Conservation (phyloP, 2,113 vertebrate species). For the Microtus oregoni region DNA sequence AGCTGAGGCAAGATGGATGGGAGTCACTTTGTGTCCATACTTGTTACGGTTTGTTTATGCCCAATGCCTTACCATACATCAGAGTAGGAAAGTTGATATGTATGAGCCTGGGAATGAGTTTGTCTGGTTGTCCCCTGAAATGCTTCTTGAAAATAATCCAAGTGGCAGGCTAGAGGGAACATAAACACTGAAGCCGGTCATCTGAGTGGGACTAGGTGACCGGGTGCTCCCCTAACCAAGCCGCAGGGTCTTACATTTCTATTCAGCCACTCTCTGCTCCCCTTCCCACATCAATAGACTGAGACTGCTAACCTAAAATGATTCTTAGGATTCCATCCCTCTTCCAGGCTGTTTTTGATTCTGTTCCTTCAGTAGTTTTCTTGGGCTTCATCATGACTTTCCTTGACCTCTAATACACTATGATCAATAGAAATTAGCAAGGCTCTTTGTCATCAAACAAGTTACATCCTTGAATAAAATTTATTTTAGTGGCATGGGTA, state of each 20-base stretch:
- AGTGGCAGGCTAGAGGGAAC: neutral
- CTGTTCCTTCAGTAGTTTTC: neutral
- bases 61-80: neutral
- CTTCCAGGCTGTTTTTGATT: neutral
- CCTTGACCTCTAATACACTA: neutral
- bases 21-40: neutral
- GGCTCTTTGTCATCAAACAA: neutral
- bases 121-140: neutral
- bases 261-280: neutral
- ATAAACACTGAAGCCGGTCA: neutral
- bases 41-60: neutral
- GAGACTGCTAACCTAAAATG: neutral
- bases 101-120: neutral
- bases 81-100: neutral
- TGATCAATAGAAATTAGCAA: neutral
- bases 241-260: accelerated
- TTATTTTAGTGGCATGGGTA: neutral
- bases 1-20: neutral
- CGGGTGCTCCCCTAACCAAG: neutral
- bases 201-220: accelerated
- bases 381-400: neutral
- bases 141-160: neutral
- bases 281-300: neutral
- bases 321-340: neutral
- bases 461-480: neutral